Evolutionary conservation across 2,113 vertebrate genomes (phyloP).

Genomic region (Anoplopoma fimbria): DNA sequence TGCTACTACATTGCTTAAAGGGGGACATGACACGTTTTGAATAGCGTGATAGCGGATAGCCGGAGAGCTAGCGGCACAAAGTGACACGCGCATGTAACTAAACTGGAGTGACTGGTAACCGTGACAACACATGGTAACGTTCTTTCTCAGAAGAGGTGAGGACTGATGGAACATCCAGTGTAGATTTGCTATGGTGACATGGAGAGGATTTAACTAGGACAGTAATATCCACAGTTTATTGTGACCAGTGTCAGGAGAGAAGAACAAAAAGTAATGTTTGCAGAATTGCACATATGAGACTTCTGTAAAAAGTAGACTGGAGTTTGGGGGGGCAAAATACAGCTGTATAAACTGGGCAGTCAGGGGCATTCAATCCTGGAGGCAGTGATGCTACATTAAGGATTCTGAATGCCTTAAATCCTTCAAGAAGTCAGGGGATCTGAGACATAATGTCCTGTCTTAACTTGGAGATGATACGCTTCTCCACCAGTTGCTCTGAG

Average conservation of each 20-base stretch:
- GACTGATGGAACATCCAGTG: background rate
- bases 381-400: background rate
- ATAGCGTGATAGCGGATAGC: too few relatives aligned
- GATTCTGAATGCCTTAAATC: background rate
- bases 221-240: background rate
- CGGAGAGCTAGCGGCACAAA: background rate
- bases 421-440: background rate
- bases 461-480: background rate
- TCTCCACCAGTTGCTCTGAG: background rate
- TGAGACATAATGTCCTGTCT: background rate
- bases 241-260: background rate
- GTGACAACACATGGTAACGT: background rate
- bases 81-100: too few relatives aligned
- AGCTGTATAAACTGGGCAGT: background rate
- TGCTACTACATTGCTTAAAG: background rate
- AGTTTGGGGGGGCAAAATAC: background rate
- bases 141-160: background rate
- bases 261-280: background rate
- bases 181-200: background rate
- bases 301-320: background rate
- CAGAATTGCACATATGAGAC: background rate
- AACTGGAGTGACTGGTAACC: background rate
- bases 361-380: background rate
- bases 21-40: background rate
- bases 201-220: too few relatives aligned